These are phyloP conservation scores for Otus scops DNA, from an alignment of 2,797 vertebrate species.

Conservation along the genomic window DNA sequence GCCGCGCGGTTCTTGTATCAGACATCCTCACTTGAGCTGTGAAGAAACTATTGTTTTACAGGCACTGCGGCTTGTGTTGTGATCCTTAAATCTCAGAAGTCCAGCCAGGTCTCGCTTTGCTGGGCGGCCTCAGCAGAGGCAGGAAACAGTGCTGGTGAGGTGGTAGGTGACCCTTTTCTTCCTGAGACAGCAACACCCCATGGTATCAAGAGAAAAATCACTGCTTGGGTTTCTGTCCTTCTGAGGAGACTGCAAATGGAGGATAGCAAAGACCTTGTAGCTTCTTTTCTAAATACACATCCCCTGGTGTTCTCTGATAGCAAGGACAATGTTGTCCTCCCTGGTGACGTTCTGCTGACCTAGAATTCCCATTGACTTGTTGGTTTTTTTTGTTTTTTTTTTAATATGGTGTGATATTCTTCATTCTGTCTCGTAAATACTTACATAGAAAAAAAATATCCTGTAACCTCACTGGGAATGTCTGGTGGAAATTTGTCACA, in stretches of 20 bases:
- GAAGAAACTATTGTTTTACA: slow-evolving; percentile 25
- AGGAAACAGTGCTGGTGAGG: slow-evolving; percentile 19
- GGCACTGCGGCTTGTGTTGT: slow-evolving; percentile 3
- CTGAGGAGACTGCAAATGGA: background rate
- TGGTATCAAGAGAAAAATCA: background rate
- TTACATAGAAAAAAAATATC: background rate
- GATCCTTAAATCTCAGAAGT: slow-evolving; percentile 18
- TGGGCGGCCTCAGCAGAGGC: background rate
- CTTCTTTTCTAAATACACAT: background rate
- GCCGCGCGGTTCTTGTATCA: background rate
- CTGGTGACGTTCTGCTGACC: background rate
- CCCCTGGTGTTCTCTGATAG: background rate
- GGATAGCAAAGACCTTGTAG: background rate
- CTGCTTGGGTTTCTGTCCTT: background rate
- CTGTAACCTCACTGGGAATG: background rate
- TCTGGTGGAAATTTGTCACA: slow-evolving; percentile 27
- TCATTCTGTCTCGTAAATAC: slow-evolving; percentile 3
- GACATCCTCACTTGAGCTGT: background rate
- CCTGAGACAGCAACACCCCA: background rate
- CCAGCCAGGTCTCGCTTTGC: background rate
- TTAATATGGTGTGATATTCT: background rate
- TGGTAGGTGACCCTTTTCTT: slow-evolving; percentile 38
- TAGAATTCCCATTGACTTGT: background rate
- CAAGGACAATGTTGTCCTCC: background rate
- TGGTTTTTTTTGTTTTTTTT: background rate